Evolutionary conservation across 2,797 vertebrate species (phyloP).

Genomic region (Gastrophryne carolinensis): DNA sequence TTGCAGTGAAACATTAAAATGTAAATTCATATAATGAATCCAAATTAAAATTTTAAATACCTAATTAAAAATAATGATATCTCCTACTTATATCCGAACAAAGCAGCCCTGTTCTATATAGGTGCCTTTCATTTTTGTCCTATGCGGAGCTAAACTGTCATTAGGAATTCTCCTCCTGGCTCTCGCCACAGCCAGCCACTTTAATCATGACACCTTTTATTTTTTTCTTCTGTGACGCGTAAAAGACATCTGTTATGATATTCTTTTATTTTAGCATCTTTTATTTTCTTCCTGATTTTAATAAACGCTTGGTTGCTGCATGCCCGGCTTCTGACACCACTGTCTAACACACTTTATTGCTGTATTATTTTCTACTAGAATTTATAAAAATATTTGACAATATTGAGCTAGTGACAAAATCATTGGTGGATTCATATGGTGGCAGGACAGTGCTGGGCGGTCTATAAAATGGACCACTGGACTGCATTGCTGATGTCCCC

Average conservation of each 20-base stretch:
- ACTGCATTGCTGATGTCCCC: too few species aligned
- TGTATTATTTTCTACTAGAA: slow-evolving; percentile 26
- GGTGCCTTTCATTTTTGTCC: slow-evolving; percentile 11
- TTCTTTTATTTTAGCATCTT: slow-evolving; percentile 13
- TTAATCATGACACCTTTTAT: slow-evolving; percentile 29
- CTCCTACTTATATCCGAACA: slow-evolving; percentile 14
- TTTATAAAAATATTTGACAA: slow-evolving; percentile 19
- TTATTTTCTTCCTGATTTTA: slow-evolving; percentile 33
- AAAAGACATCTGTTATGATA: slow-evolving; percentile 39
- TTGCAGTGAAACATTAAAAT: slow-evolving; percentile 1
- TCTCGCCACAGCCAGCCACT: slow-evolving; percentile 9
- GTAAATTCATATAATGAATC: slow-evolving; percentile 36
- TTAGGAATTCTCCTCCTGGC: slow-evolving; percentile 1
- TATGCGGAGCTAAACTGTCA: slow-evolving; percentile 10
- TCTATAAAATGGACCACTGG: too few species aligned
- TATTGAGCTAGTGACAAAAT: not conserved
- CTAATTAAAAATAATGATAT: slow-evolving; percentile 52
- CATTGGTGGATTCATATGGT: not conserved
- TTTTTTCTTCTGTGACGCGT: slow-evolving; percentile 27
- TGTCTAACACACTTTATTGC: slow-evolving; percentile 33
- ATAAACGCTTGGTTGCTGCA: slow-evolving; percentile 33
- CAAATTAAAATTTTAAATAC: slow-evolving; percentile 27
- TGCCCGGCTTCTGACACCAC: slow-evolving; percentile 19
- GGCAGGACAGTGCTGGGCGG: too few species aligned
- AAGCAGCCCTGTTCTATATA: slow-evolving; percentile 21